Evolutionary conservation across 1,140 invertebrate genomes (phyloP).

Genomic region (Drosophila erecta): DNA sequence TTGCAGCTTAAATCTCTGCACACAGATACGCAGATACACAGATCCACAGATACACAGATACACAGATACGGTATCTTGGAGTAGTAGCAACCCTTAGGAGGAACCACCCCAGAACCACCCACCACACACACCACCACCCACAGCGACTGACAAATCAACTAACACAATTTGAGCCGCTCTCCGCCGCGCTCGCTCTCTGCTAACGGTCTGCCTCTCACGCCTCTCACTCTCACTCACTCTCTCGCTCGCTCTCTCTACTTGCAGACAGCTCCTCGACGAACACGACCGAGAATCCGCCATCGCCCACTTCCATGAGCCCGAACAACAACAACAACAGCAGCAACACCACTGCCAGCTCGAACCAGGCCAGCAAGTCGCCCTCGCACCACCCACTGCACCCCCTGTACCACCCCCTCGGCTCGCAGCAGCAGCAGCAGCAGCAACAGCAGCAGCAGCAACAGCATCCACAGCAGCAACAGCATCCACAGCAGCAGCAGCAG

Average conservation of each 20-base stretch:
- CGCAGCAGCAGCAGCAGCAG: slow-evolving; percentile 71
- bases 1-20: slow-evolving; percentile 77
- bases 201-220: slow-evolving; percentile 60
- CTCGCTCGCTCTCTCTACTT: slow-evolving; percentile 72
- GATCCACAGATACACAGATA: slow-evolving; percentile 22
- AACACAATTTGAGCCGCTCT: slow-evolving; percentile 52
- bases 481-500: slow-evolving; percentile 74
- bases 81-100: slow-evolving; percentile 66
- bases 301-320: slow-evolving; percentile 80
- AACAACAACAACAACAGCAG: slow-evolving; percentile 54
- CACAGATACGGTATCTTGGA: slow-evolving; percentile 39
- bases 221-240: slow-evolving; percentile 2
- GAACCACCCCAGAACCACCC: slow-evolving; percentile 16
- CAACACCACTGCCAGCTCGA: slow-evolving; percentile 57
- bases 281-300: slow-evolving; percentile 84
- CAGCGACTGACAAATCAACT: slow-evolving; percentile 59
- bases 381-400: slow-evolving; percentile 54
- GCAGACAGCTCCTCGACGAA: slow-evolving; percentile 88
- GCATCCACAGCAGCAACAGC: slow-evolving; percentile 83
- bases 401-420: slow-evolving; percentile 84
- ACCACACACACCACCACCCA: slow-evolving; percentile 3
- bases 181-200: slow-evolving; percentile 18
- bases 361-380: slow-evolving; percentile 63
- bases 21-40: slow-evolving; percentile 14
- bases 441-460: slow-evolving; percentile 85